Base-by-base conservation (phyloP, 2,797 vertebrate species). In the Uromys caudimaculatus region DNA sequence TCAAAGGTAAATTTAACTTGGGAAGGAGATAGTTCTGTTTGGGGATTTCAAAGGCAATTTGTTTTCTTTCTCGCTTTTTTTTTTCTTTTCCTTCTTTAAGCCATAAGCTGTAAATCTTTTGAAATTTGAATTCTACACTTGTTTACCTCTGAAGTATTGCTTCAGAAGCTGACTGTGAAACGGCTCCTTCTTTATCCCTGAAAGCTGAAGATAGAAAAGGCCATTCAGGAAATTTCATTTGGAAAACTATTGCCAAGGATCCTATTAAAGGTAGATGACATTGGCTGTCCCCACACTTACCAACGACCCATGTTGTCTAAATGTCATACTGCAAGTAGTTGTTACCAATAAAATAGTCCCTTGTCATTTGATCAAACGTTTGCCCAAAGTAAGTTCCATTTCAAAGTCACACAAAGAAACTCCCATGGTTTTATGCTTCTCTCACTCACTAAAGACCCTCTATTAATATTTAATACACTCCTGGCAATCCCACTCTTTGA, bases 1-100 rank as follows among this genome's bases (percentile, higher is more conserved):
- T 93, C 93, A 97, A 97, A 97, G 96, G 96, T 96, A 97, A 97
- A 95, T 96, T 97, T 95, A 97, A 95, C 91, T 95, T 93, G 90
- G 91, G 69, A 73, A 90, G 62, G 83, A 94, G 77, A 71, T 95
- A 85, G 89, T 97, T 95, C 87, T 95, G 87, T 97, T 95, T 96
- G 89, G 89, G 64, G 38, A 73, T 89, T 97, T 94, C 91, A 94
- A 97, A 96, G 89, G 67, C 12, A 19, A 88, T 95, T 94, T 93
- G 78, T 91, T 93, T 96, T 95, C 67, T 3, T 95, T 47, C 27
- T 41, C 16, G 89, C 16, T 89, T 60, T 85, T 79, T 89, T 52
- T 76, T 13, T 71, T 67, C 38, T 44, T 89, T 29, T 62, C 29
- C 76, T 89, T 89, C 71, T 17, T 76, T 77, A 44, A 77, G 32